Evolutionary conservation across 2,888 invertebrate genomes (phyloP).

Genomic region (Odontocolon sp.): DNA sequence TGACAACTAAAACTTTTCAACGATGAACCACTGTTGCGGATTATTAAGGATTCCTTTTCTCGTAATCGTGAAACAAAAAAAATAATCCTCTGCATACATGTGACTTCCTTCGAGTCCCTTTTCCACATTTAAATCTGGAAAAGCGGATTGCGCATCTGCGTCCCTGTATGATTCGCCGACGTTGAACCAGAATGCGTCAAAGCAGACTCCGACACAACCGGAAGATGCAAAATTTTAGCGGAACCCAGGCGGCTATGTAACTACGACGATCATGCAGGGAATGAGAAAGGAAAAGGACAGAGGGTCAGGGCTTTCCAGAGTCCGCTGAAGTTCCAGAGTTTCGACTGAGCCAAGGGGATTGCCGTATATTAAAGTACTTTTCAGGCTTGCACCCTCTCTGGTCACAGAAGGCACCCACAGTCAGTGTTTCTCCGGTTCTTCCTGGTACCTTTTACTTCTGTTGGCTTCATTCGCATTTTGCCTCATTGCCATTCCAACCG

Average conservation of each 20-base stretch:
- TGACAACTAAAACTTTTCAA: slow-evolving; percentile 9
- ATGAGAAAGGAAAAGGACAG: slow-evolving; percentile 62
- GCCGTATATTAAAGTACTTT: slow-evolving; percentile 79
- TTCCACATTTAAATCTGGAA: too few relatives aligned
- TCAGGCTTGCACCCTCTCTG: slow-evolving; percentile 67
- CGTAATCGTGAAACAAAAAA: slow-evolving; percentile 21
- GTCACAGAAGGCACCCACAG: too few relatives aligned
- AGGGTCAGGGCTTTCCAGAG: slow-evolving; percentile 60
- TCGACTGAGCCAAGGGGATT: slow-evolving; percentile 74
- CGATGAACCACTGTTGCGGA: slow-evolving; percentile 36
- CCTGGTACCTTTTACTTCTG: too few relatives aligned
- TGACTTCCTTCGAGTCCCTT: too few relatives aligned
- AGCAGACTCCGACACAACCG: slow-evolving; percentile 30
- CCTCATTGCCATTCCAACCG: too few relatives aligned
- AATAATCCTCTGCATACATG: too few relatives aligned
- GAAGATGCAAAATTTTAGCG: slow-evolving; percentile 78
- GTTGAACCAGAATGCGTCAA: slow-evolving; percentile 29
- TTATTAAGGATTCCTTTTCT: slow-evolving; percentile 51
- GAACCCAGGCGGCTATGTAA: slow-evolving; percentile 70
- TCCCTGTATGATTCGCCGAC: not conserved
- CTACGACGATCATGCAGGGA: slow-evolving; percentile 33
- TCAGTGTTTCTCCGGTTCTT: too few relatives aligned
- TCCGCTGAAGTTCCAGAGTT: slow-evolving; percentile 75
- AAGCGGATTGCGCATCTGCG: slow-evolving; percentile 36
- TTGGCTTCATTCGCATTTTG: too few relatives aligned